Conservation (phyloP, 2,797 vertebrate species). For the Hozukius guyotensis region DNA sequence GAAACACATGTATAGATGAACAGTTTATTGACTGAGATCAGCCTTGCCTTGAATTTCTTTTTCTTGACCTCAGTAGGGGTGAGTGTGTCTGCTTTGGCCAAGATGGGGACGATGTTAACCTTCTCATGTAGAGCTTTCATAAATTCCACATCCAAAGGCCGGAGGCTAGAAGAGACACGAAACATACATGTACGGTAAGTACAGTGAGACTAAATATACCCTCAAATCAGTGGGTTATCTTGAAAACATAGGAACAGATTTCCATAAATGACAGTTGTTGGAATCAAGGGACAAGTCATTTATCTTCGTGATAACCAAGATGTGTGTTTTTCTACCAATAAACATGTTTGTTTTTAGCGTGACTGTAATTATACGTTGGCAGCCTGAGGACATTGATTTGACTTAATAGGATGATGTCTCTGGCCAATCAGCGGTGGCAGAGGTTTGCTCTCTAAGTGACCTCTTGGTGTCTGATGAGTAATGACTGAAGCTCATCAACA, state of each 20-base stretch:
- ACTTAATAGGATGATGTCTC: neutral
- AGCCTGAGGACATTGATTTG: neutral
- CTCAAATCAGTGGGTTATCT: neutral
- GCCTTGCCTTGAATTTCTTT: conserved; percentile 93
- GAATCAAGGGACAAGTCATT: neutral
- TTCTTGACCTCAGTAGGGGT: conserved; percentile 91
- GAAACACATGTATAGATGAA: neutral
- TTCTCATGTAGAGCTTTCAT: conserved; percentile 97
- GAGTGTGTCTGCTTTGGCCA: conserved; percentile 96
- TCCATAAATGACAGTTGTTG: neutral
- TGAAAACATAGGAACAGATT: neutral
- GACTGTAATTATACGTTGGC: neutral
- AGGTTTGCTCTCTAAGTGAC: neutral
- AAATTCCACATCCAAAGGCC: conserved; percentile 96
- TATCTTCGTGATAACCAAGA: neutral
- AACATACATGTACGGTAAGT: neutral
- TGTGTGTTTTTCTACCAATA: neutral
- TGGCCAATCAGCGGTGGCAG: neutral
- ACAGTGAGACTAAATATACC: neutral
- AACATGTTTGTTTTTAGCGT: neutral
- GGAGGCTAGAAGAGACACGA: conserved; percentile 81
- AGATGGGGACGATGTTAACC: conserved; percentile 95
- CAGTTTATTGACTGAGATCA: too few relatives aligned
- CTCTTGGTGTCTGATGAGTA: neutral
- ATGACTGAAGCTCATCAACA: conserved; percentile 38